These are phyloP conservation scores for Andricus grossulariae DNA, from an alignment of 1,140 invertebrate genomes.

Conservation along the genomic window DNA sequence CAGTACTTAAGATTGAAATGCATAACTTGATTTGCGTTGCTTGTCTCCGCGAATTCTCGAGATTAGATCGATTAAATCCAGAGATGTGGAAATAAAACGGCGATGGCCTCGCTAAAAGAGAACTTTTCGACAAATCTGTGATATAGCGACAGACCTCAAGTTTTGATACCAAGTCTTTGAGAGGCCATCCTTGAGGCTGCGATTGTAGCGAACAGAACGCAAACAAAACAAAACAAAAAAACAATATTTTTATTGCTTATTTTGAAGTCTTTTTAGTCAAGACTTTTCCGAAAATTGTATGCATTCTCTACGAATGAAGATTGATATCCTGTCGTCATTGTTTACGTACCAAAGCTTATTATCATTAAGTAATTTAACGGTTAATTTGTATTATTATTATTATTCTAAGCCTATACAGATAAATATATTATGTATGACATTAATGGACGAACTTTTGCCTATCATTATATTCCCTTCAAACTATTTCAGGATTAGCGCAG, in stretches of 20 bases:
- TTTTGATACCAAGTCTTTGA: conserved; percentile 61
- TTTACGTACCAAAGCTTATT: conserved; percentile 76
- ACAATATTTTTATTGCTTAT: conserved; percentile 17
- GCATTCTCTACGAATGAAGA: conserved; percentile 21
- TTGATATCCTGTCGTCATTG: conserved; percentile 59
- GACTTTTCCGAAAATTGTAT: conserved; percentile 2
- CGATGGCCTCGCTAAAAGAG: conserved; percentile 55
- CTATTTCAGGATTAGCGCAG: neutral
- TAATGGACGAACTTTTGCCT: conserved; percentile 34
- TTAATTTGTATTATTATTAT: conserved; percentile 72
- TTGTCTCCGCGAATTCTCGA: neutral
- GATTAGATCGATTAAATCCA: conserved; percentile 26
- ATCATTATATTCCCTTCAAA: neutral
- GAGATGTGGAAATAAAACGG: conserved; percentile 27
- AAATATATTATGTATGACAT: conserved; percentile 72
- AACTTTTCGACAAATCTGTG: conserved; percentile 71
- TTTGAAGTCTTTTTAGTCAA: neutral
- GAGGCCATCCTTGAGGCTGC: conserved; percentile 46
- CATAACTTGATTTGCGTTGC: conserved; percentile 33
- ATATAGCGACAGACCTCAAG: conserved; percentile 71
- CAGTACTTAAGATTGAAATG: conserved; percentile 52
- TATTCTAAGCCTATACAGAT: conserved; percentile 49
- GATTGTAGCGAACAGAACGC: conserved; percentile 47
- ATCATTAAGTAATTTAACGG: conserved; percentile 72
- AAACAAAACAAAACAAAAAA: conserved; percentile 6